A percentile compares a stretch with the other conserved stretches of the same genome.
Conservation (phyloP, 2,113 vertebrate genomes). For the Bos taurus region ARS-UCD2.0 NC_037336.1:58681501-58682000, state of each 20-base stretch:
- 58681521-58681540: slow-evolving; percentile 72
- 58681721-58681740: slow-evolving; percentile 1
- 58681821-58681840: not conserved
- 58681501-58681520: slow-evolving; percentile 69
- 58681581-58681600: slow-evolving; percentile 71
- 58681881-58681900: not conserved
- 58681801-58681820: not conserved
- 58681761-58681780: slow-evolving; percentile 48
- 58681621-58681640: slow-evolving; percentile 72
- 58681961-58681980: not conserved
- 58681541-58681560: slow-evolving; percentile 77
- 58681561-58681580: slow-evolving; percentile 60
- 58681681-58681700: slow-evolving; percentile 65
- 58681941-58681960: not conserved
- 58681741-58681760: slow-evolving; percentile 27
- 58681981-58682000: not conserved
- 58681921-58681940: not conserved
- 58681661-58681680: slow-evolving; percentile 70
- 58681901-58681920: not conserved
- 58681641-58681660: slow-evolving; percentile 69
- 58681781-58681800: not conserved
- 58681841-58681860: not conserved
- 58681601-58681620: slow-evolving; percentile 67
- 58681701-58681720: slow-evolving; percentile 14
- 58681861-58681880: not conserved